Base-by-base conservation (phyloP, 1,140 invertebrate genomes). In the Hermetia illucens region DNA sequence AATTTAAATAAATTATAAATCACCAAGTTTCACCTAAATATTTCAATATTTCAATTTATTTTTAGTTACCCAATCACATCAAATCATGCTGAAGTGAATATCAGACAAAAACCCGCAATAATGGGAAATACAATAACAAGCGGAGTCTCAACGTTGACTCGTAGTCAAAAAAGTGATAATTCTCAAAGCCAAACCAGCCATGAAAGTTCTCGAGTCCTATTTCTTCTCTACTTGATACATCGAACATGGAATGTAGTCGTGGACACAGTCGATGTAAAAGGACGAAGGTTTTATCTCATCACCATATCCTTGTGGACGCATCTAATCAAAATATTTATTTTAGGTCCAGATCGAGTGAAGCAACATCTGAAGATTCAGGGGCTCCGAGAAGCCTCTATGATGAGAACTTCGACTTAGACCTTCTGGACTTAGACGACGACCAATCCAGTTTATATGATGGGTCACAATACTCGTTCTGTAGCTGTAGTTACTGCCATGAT, bases 241-340 rank as follows among this genome's bases (percentile, higher is more conserved):
- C 70, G 74, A 44, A 78, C 75, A n/a, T 79, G 75, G 75, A 74
- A 70, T 47, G 64, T 75, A 3, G 66, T 77, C 6, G 61, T 72
- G 24, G 73, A 75, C 38, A 70, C 69, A 38, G 66, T 71, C 41
- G 70, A 72, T 47, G 55, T 66, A 6, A 69, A 70, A 43, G 59
- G 49, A 15, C 66, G 67, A 33, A 69, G 69, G 69, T 70, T n/a
- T n/a, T 27, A 27, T 27, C 8, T 8, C 8, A 27, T 27, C 13
- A 9, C 8, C 13, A 27, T 27, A 27, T 27, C 24, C 24, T 9
- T 27, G 24, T 27, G 13, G 13, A 27, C 24, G 8, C 8, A 27
- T 9, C 8, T 13, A 9, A 27, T 27, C 8, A 9, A 33, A 18
- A 12, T 34, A 17, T 4, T 34, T 34, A 18, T 17, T 3, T 15